Conservation (phyloP, 1,140 invertebrate genomes). For the Heliconius congener region DNA sequence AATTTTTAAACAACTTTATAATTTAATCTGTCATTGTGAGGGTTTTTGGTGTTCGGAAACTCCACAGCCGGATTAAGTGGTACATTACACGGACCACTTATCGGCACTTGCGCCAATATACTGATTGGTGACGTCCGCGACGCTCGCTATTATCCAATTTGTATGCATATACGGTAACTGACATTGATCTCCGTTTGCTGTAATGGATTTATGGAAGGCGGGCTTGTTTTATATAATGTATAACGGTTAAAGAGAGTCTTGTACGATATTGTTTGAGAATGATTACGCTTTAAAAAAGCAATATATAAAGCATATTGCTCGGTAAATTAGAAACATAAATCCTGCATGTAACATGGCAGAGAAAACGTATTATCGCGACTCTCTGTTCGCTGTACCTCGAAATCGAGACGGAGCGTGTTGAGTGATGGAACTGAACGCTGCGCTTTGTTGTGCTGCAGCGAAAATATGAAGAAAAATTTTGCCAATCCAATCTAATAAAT, state of each 20-base stretch:
- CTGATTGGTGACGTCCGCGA: constrained; percentile 68
- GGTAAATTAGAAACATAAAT: too few relatives aligned
- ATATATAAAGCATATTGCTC: too few relatives aligned
- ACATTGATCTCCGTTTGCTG: constrained; percentile 43
- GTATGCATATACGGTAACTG: constrained; percentile 46
- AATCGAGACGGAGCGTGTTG: too few relatives aligned
- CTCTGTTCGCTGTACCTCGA: too few relatives aligned
- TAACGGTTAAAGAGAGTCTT: background rate
- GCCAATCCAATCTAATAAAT: too few relatives aligned
- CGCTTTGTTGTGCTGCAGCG: too few relatives aligned
- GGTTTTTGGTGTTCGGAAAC: constrained; percentile 44
- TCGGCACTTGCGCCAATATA: constrained; percentile 57
- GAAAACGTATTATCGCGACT: too few relatives aligned
- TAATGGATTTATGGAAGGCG: constrained; percentile 14
- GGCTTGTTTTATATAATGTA: constrained; percentile 1
- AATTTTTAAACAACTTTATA: background rate
- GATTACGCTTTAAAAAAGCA: background rate
- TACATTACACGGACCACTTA: constrained; percentile 60
- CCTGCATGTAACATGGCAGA: too few relatives aligned
- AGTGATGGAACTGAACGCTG: too few relatives aligned
- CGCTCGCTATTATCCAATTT: constrained; percentile 70
- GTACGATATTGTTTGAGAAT: background rate
- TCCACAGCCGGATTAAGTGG: constrained; percentile 43
- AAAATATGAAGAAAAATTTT: too few relatives aligned
- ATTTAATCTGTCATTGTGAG: background rate